phyloP scores from a whole-genome alignment of 53 echinoderm and acorn worm genomes.

The Stichopus horrens region DNA sequence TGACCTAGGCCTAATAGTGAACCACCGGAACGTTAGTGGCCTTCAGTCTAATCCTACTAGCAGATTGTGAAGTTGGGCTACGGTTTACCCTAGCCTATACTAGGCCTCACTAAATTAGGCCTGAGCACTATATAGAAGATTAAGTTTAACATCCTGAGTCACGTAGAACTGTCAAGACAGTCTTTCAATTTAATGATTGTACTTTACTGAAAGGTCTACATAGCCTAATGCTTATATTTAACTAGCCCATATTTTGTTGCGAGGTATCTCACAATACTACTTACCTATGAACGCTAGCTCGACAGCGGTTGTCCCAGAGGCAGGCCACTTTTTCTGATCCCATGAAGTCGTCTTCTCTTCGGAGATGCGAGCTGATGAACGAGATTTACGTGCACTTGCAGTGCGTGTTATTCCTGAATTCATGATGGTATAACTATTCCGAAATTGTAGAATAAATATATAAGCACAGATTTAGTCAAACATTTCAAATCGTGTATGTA shows the following conservation, averaged over 20 bases:
- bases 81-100: too few relatives aligned
- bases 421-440: neutral
- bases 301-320: constrained; percentile 19
- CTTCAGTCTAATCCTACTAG: too few relatives aligned
- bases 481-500: neutral
- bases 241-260: too few relatives aligned
- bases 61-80: too few relatives aligned
- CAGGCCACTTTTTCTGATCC: constrained; percentile 5
- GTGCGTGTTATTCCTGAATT: neutral
- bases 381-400: neutral
- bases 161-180: neutral
- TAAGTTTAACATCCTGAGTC: too few relatives aligned
- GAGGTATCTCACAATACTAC: neutral
- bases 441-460: neutral
- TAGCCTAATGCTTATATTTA: neutral
- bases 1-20: too few relatives aligned
- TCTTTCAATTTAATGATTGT: neutral
- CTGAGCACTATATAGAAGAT: too few relatives aligned
- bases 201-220: neutral
- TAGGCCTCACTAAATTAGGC: too few relatives aligned
- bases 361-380: constrained; percentile 8
- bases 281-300: constrained; percentile 26
- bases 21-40: too few relatives aligned
- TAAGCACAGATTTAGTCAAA: neutral
- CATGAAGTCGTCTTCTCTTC: neutral